phyloP scores from a whole-genome alignment of 2,113 vertebrate species.

The Sminthopsis crassicaudata region DNA sequence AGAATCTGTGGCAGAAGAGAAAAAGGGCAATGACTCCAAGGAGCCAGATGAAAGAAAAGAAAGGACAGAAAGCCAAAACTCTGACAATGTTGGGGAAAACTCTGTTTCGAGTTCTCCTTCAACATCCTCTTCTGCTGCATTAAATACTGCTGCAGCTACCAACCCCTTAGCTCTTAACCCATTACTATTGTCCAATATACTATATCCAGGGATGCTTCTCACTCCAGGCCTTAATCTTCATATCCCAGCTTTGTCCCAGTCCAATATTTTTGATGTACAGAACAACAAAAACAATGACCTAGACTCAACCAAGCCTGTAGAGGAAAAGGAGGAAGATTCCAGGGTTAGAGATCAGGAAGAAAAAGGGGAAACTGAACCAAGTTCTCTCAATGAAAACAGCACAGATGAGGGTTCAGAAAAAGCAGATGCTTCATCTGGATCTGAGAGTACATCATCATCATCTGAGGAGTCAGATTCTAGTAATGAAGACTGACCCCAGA shows the following conservation, averaged over 20 bases:
- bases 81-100: constrained; percentile 84
- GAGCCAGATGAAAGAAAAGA: constrained; percentile 90
- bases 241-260: constrained; percentile 90
- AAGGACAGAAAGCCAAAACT: constrained; percentile 93
- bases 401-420: constrained; percentile 97
- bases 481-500: constrained; percentile 94
- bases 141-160: constrained; percentile 86
- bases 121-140: constrained; percentile 87
- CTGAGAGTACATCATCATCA: constrained; percentile 92
- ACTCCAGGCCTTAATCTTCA: constrained; percentile 99
- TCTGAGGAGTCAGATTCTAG: constrained; percentile 96
- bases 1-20: constrained; percentile 87
- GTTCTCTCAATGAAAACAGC: constrained; percentile 91
- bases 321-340: constrained; percentile 85
- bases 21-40: constrained; percentile 87
- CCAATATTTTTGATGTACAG: constrained; percentile 89
- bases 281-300: constrained; percentile 91
- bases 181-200: constrained; percentile 96
- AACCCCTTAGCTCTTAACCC: constrained; percentile 95
- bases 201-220: constrained; percentile 99
- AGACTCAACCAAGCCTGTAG: constrained; percentile 79
- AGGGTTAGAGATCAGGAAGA: constrained; percentile 84
- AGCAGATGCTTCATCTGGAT: constrained; percentile 93
- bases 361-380: constrained; percentile 86
- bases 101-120: constrained; percentile 89